A percentile compares a stretch with the other conserved stretches of the same genome.
phyloP scores from a whole-genome alignment of 2,888 invertebrate genomes.

The Willowsia nigromaculata region DNA sequence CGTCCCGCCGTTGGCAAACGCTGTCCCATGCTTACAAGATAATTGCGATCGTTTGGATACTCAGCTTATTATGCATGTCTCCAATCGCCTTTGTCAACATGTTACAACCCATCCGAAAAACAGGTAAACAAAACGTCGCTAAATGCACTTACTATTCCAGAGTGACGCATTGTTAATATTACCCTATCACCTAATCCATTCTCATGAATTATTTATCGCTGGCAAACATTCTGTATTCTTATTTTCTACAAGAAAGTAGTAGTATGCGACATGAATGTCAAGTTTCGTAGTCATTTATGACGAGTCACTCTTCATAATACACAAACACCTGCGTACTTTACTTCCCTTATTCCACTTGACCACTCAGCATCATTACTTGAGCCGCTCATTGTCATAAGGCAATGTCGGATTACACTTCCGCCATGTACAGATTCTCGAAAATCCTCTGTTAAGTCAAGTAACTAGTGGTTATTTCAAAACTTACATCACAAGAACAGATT shows the following conservation, averaged over 20 bases:
- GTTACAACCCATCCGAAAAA: conserved; percentile 82
- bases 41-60: conserved; percentile 85
- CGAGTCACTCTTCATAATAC: too few species aligned
- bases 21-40: conserved; percentile 87
- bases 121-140: conserved; percentile 77
- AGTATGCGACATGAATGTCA: too few species aligned
- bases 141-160: background rate
- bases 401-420: background rate
- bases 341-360: too few species aligned
- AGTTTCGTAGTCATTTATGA: too few species aligned
- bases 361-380: too few species aligned
- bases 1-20: conserved; percentile 89
- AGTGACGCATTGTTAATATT: too few species aligned
- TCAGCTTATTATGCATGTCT: conserved; percentile 85
- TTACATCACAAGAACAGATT: background rate
- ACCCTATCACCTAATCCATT: background rate
- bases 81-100: conserved; percentile 85
- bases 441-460: background rate
- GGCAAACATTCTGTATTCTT: background rate
- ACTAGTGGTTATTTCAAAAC: background rate
- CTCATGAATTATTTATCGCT: background rate
- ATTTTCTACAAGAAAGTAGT: background rate
- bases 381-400: background rate
- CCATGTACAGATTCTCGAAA: background rate
- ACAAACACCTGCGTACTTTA: too few species aligned